Conservation (phyloP, 2,113 vertebrate genomes). For the Galbula dea region DNA sequence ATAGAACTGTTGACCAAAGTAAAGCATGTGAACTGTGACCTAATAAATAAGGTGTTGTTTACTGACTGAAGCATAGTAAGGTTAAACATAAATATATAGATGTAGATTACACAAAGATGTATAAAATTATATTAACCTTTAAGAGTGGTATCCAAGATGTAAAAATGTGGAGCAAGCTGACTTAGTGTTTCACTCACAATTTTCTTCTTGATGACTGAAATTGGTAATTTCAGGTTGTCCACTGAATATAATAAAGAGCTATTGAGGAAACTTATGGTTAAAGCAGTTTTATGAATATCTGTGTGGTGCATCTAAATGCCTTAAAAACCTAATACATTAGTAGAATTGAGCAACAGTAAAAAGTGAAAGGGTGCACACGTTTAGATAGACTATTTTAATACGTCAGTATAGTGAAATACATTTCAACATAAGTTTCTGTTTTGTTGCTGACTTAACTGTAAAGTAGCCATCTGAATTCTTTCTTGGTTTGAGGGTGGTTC, state of each 20-base stretch:
- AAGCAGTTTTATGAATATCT: neutral
- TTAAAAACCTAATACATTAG: neutral
- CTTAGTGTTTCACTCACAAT: neutral
- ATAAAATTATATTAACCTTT: neutral
- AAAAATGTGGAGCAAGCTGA: neutral
- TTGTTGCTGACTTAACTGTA: neutral
- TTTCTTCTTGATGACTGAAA: neutral
- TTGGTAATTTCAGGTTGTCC: neutral
- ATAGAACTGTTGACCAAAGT: neutral
- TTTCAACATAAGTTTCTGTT: neutral
- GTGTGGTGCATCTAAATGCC: neutral
- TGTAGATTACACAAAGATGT: rapidly evolving
- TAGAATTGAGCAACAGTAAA: neutral
- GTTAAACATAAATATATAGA: neutral
- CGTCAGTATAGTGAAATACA: neutral
- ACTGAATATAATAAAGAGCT: neutral
- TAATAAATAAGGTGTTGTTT: neutral
- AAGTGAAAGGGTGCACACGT: neutral
- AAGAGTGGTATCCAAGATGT: neutral
- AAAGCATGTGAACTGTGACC: rapidly evolving
- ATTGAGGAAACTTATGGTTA: rapidly evolving
- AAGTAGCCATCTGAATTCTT: neutral
- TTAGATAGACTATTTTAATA: rapidly evolving
- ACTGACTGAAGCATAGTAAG: rapidly evolving
- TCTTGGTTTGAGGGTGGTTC: neutral